Conservation (phyloP, 1,140 invertebrate genomes). For the Nylanderia fulva region DNA sequence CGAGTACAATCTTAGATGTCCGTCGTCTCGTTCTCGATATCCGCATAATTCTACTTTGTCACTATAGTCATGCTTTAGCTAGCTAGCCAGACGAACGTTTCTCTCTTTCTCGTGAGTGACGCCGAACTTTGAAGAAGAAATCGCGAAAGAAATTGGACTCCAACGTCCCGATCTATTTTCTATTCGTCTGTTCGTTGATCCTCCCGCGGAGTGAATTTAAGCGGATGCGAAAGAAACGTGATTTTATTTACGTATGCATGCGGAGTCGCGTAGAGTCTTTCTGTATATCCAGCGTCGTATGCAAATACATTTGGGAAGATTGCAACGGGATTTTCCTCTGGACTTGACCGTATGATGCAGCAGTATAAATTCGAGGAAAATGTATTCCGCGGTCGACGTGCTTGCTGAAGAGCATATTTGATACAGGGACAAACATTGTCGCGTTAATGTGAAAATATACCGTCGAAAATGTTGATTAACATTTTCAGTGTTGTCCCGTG, state of each 20-base stretch:
- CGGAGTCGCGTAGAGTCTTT: conserved; percentile 20
- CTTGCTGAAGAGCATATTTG: conserved; percentile 48
- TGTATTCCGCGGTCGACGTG: conserved; percentile 32
- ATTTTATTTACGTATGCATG: conserved; percentile 50
- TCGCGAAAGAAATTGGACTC: conserved; percentile 20
- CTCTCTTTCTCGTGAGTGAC: background rate
- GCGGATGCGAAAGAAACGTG: conserved; percentile 41
- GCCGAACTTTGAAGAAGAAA: conserved; percentile 13
- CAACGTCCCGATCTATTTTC: conserved; percentile 11
- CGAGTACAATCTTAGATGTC: conserved; percentile 37
- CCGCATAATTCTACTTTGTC: conserved; percentile 49
- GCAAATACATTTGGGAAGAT: conserved; percentile 53
- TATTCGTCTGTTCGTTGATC: background rate
- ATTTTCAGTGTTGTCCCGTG: background rate
- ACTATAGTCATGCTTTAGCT: background rate
- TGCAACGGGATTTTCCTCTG: conserved; percentile 40
- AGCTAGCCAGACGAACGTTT: background rate
- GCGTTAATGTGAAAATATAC: background rate
- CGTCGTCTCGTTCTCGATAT: conserved; percentile 47
- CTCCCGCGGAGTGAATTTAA: conserved; percentile 23
- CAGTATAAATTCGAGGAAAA: conserved; percentile 38
- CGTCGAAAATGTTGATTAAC: background rate
- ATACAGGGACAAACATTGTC: conserved; percentile 1
- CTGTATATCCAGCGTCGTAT: conserved; percentile 29
- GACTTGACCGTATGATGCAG: conserved; percentile 55